Evolutionary conservation across 2,888 invertebrate species (phyloP), one percentile per base, ranked within the genome.

Genomic region (Litoditis marina): DNA sequence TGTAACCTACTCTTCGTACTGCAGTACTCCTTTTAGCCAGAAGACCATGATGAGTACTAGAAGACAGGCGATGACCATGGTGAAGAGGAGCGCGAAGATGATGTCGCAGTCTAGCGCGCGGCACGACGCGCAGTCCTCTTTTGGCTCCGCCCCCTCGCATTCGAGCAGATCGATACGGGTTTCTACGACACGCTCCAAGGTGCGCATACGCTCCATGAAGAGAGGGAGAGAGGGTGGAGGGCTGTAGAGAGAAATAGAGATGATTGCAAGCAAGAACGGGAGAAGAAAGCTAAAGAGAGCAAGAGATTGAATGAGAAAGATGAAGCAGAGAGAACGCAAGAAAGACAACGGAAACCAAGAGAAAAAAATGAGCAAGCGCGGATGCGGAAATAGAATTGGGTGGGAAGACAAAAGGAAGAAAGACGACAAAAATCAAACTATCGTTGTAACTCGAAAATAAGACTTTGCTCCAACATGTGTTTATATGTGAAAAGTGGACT

Each of bases 61-160:
- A 13, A 82, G 62, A 57, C 77, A 77, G 42, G 74, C 80, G 49
- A 82, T 78, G 52, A 80, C 75, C 27, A 81, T 65, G 0, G 80
- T 79, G 67, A 81, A 81, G 19, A 79, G 69, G 16, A 81, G 68
- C n/a, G 81, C 81, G 62, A 82, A 82, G 47, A 82, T 77, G 46
- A 82, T 78, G 61, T 82, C 82, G 68, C 80, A 82, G 61, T 82
- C 82, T 53, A 82, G 73, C 7, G 80, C 75, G 1, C 82, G 76
- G 58, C 80, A 80, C 30, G 66, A 66, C 6, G 75, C 70, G 62
- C 80, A 80, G 62, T 80, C 80, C 52, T 71, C 71, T 57, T 69
- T 68, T 11, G 68, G 65, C 47, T 68, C 67, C 36, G 69, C 68
- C 16, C 63, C 55, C 56, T 73, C 76, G 65, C 76, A 74, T 66